Conservation (phyloP, 2,888 invertebrate genomes). For the Caenorhabditis macrosperma region DNA sequence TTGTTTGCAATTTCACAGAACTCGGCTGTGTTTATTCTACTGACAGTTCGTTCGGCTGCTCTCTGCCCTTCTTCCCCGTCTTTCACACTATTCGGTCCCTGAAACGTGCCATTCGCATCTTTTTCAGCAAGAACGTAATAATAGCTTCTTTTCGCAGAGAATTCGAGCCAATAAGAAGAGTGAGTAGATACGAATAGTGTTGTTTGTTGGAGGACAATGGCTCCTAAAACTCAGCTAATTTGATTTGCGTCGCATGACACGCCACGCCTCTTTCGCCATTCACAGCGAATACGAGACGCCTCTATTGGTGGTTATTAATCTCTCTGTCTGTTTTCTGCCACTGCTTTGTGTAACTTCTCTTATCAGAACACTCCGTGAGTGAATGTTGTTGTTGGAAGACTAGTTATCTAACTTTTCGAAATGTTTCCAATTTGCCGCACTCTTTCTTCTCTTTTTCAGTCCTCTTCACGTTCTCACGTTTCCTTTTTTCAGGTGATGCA, state of each 20-base stretch:
- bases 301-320: not conserved
- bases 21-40: conserved; percentile 50
- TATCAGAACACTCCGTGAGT: conserved; percentile 11
- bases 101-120: not conserved
- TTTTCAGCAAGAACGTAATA: not conserved
- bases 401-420: conserved; percentile 29
- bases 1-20: conserved; percentile 58
- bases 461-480: not conserved
- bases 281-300: not conserved
- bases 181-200: not conserved
- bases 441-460: not conserved
- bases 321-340: conserved; percentile 12
- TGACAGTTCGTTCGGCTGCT: conserved; percentile 40
- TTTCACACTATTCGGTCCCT: conserved; percentile 6
- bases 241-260: conserved; percentile 21
- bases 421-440: conserved; percentile 7
- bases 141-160: not conserved
- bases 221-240: conserved; percentile 50
- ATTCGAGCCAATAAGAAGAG: conserved; percentile 28
- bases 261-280: not conserved
- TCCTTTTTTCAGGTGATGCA: conserved; percentile 43
- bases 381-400: conserved; percentile 35
- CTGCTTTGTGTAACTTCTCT: conserved; percentile 27
- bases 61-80: conserved; percentile 32
- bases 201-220: conserved; percentile 17